phyloP scores from a whole-genome alignment of 64 coral and sea anemone species.

The Pachyseris speciosa region DNA sequence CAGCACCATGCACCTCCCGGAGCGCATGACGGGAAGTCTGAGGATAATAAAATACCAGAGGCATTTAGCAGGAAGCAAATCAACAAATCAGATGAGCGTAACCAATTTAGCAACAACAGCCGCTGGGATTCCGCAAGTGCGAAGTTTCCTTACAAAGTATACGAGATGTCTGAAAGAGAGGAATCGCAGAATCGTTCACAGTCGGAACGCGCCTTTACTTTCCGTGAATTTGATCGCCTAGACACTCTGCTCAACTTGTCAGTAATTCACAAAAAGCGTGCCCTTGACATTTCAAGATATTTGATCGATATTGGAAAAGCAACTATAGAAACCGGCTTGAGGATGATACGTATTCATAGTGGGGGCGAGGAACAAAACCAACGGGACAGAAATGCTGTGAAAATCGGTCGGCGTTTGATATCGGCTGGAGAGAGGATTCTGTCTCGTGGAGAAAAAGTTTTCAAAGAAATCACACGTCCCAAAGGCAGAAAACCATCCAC shows the following conservation, averaged over 20 bases:
- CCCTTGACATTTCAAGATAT: constrained; percentile 69
- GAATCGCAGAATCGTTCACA: not conserved
- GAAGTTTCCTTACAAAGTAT: constrained; percentile 34
- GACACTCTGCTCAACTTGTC: constrained; percentile 72
- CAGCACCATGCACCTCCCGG: constrained; percentile 94
- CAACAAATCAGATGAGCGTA: not conserved
- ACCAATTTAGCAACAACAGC: not conserved
- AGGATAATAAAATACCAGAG: not conserved
- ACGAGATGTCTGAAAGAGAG: not conserved
- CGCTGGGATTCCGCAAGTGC: too few relatives aligned
- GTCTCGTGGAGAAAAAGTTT: constrained; percentile 64
- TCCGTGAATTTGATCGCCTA: constrained; percentile 53
- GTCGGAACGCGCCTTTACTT: not conserved
- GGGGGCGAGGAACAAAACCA: constrained; percentile 1
- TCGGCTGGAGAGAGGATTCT: constrained; percentile 73
- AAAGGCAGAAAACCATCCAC: not conserved
- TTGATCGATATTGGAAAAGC: constrained; percentile 83
- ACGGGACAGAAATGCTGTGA: constrained; percentile 18
- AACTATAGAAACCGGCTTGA: constrained; percentile 70
- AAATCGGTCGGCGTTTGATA: constrained; percentile 78
- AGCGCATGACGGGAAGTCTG: not conserved
- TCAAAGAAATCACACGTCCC: not conserved
- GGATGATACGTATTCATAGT: constrained; percentile 37
- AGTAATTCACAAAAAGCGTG: constrained; percentile 64
- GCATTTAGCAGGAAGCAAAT: not conserved